These are phyloP conservation scores for Ispidina picta DNA, from an alignment of 2,797 vertebrate species.

Conservation along the genomic window DNA sequence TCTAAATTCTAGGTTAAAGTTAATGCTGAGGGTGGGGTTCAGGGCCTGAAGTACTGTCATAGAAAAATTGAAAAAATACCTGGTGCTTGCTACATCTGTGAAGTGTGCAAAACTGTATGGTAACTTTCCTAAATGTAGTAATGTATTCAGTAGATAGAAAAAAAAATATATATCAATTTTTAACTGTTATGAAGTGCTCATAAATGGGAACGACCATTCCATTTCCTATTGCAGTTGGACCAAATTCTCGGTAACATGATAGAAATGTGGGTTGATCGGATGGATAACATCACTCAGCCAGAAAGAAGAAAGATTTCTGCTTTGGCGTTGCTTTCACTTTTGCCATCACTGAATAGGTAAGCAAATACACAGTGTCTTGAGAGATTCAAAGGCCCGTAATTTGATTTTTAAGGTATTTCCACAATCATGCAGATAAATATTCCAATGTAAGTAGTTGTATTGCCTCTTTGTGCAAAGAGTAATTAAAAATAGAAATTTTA, in stretches of 20 bases:
- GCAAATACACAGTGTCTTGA: not conserved
- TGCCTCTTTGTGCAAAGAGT: not conserved
- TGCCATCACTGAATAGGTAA: conserved; percentile 92
- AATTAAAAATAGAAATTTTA: not conserved
- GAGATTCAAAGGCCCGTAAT: not conserved
- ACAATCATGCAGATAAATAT: not conserved
- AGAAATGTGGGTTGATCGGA: conserved; percentile 98
- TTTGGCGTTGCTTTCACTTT: conserved; percentile 91
- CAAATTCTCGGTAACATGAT: conserved; percentile 91
- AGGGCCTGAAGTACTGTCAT: not conserved
- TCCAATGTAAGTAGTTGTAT: not conserved
- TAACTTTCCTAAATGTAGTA: not conserved
- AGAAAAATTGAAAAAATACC: not conserved
- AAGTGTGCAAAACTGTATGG: not conserved
- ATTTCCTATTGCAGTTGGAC: conserved; percentile 81
- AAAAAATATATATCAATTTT: not conserved
- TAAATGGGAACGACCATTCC: not conserved
- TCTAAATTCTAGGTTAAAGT: not conserved
- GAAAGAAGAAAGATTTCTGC: conserved; percentile 97
- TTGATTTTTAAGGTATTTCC: not conserved
- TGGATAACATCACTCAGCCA: conserved; percentile 99
- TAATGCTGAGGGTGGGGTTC: not conserved
- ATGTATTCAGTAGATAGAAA: not conserved
- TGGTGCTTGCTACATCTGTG: not conserved
- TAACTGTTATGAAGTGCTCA: not conserved